These are phyloP conservation scores for Sarotherodon lohbergeri DNA, from an alignment of 2,113 vertebrate species.

Conservation along the genomic window DNA sequence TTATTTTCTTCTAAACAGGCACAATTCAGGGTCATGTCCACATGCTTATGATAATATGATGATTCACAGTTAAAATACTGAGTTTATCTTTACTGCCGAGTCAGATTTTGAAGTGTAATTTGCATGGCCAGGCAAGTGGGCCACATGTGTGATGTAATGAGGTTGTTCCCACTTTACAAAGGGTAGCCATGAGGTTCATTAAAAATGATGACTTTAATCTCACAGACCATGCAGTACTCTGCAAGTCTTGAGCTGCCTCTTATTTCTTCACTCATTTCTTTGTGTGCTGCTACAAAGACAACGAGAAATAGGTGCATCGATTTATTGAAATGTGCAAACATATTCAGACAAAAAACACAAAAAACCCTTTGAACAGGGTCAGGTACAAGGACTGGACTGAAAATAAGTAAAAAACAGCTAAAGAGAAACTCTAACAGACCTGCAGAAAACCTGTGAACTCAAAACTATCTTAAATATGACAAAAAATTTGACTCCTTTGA, in stretches of 20 bases:
- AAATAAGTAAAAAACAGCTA: not conserved
- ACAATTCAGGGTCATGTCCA: not conserved
- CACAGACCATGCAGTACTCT: not conserved
- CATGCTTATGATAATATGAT: not conserved
- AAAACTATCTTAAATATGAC: not conserved
- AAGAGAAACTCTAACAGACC: not conserved
- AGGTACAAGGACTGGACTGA: not conserved
- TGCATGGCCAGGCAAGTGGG: not conserved
- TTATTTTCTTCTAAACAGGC: not conserved
- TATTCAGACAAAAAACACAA: not conserved
- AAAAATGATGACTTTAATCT: not conserved
- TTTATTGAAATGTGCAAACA: not conserved
- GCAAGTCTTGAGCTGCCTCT: not conserved
- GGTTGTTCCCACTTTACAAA: not conserved
- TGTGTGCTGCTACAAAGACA: not conserved
- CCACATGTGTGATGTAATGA: not conserved
- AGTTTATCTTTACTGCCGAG: not conserved
- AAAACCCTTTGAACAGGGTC: not conserved
- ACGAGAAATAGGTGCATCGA: not conserved
- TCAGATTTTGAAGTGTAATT: not conserved
- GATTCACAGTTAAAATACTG: not conserved
- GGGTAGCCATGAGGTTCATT: not conserved
- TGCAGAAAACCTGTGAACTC: not conserved
- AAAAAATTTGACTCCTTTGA: not conserved
- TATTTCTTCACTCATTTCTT: not conserved